phyloP scores from a whole-genome alignment of 1,140 invertebrate genomes.

The Platorchestia sp. region DNA sequence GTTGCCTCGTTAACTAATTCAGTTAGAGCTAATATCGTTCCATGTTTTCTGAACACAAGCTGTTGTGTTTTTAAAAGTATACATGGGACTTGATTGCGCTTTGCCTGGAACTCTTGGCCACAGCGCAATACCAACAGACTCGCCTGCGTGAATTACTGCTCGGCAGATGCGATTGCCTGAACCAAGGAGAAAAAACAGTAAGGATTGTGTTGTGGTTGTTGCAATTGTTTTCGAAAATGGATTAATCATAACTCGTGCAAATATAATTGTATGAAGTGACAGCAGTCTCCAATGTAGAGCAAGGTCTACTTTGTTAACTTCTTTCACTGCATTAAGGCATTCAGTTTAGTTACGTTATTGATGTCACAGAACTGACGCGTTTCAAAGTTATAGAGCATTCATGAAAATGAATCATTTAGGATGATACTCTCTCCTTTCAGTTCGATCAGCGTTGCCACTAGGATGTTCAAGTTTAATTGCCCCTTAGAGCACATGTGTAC shows the following conservation, averaged over 20 bases:
- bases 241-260: too few relatives aligned
- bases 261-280: not conserved
- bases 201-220: not conserved
- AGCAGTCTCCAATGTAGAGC: not conserved
- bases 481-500: too few relatives aligned
- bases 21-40: not conserved
- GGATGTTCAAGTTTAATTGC: not conserved
- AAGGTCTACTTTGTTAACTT: not conserved
- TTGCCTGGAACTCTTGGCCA: not conserved
- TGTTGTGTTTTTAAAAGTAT: not conserved
- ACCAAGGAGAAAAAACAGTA: not conserved
- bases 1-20: not conserved
- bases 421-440: not conserved
- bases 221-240: not conserved
- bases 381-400: not conserved
- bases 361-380: not conserved
- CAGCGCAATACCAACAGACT: not conserved
- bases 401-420: not conserved
- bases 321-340: not conserved
- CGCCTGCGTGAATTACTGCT: not conserved
- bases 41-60: not conserved
- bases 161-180: not conserved
- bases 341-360: not conserved
- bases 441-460: not conserved
- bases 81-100: not conserved